Percentiles rank a stretch among this genome's conserved stretches.
Evolutionary conservation across 2,797 vertebrate genomes (phyloP).

Genomic region (Aulostomus chinensis): DNA sequence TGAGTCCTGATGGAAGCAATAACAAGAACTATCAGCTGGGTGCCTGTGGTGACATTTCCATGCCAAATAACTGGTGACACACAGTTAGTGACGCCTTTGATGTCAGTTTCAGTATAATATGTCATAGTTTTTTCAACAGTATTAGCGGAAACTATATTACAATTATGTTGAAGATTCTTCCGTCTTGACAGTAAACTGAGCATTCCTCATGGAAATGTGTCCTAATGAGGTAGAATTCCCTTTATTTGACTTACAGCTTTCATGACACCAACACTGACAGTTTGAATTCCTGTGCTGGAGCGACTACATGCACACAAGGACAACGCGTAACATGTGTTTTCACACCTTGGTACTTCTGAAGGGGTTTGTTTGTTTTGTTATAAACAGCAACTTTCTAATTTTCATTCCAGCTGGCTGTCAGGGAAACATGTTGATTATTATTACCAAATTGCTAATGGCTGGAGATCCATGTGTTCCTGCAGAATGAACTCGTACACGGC

Average conservation of each 20-base stretch:
- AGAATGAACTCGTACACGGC: slow-evolving; percentile 2
- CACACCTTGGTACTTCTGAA: slow-evolving; percentile 4
- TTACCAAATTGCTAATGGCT: slow-evolving; percentile 14
- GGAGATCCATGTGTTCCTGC: slow-evolving; percentile 31
- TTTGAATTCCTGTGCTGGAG: slow-evolving; percentile 3
- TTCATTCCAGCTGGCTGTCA: slow-evolving; percentile 14
- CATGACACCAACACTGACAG: slow-evolving; percentile 1
- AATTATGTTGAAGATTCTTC: too few relatives aligned
- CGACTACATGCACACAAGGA: not conserved
- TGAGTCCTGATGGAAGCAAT: too few relatives aligned
- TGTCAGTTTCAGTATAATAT: too few relatives aligned
- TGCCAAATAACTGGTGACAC: too few relatives aligned
- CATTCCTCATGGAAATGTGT: too few relatives aligned
- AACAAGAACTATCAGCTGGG: too few relatives aligned
- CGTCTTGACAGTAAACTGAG: too few relatives aligned
- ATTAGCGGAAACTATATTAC: too few relatives aligned
- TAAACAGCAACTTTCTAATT: slow-evolving; percentile 18
- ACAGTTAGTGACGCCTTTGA: too few relatives aligned
- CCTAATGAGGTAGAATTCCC: too few relatives aligned
- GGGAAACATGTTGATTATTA: slow-evolving; percentile 28
- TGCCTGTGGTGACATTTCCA: too few relatives aligned
- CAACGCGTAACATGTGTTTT: slow-evolving; percentile 21
- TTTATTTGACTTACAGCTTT: not conserved
- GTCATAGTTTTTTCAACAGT: too few relatives aligned
- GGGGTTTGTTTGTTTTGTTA: slow-evolving; percentile 15